phyloP scores from a whole-genome alignment of 2,113 vertebrate genomes.

The Speoplatyrhinus poulsoni region DNA sequence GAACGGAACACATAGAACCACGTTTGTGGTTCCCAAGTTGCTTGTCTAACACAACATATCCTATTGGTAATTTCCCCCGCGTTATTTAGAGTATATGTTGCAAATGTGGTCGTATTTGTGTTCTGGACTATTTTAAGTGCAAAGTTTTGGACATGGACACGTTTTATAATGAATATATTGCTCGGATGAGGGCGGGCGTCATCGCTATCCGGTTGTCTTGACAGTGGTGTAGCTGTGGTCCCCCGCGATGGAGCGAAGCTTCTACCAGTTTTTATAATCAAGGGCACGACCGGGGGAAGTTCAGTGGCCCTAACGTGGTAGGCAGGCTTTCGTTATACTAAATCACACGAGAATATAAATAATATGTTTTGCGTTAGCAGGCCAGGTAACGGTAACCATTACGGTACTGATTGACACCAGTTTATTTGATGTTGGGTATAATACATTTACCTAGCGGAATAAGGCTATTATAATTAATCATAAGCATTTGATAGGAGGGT shows the following conservation, averaged over 20 bases:
- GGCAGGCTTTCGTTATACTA: conserved; percentile 14
- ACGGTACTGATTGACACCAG: conserved; percentile 31
- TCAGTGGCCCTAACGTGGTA: conserved; percentile 25
- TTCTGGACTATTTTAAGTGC: conserved; percentile 13
- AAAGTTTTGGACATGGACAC: conserved; percentile 48
- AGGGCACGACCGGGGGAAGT: conserved; percentile 59
- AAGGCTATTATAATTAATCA: conserved; percentile 61
- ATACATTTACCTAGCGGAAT: conserved; percentile 60
- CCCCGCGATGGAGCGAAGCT: conserved; percentile 31
- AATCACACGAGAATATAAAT: neutral
- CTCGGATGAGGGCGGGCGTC: conserved; percentile 18
- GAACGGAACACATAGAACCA: conserved; percentile 62
- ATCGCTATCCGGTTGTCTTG: conserved; percentile 39
- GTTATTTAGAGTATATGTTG: conserved; percentile 41
- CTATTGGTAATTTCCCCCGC: conserved; percentile 1
- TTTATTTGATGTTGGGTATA: conserved; percentile 36
- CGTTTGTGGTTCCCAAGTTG: conserved; percentile 61
- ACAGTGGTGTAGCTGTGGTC: conserved; percentile 42
- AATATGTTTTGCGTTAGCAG: conserved; percentile 20
- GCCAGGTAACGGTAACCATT: conserved; percentile 41
- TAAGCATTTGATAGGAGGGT: conserved; percentile 43
- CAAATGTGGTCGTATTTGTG: conserved; percentile 43
- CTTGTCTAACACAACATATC: conserved; percentile 19
- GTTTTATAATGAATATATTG: conserved; percentile 29
- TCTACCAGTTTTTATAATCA: conserved; percentile 49